Evolutionary conservation across 1,140 invertebrate genomes (phyloP), one percentile per base, ranked within the genome.

Genomic region (Caenorhabditis remanei): DNA sequence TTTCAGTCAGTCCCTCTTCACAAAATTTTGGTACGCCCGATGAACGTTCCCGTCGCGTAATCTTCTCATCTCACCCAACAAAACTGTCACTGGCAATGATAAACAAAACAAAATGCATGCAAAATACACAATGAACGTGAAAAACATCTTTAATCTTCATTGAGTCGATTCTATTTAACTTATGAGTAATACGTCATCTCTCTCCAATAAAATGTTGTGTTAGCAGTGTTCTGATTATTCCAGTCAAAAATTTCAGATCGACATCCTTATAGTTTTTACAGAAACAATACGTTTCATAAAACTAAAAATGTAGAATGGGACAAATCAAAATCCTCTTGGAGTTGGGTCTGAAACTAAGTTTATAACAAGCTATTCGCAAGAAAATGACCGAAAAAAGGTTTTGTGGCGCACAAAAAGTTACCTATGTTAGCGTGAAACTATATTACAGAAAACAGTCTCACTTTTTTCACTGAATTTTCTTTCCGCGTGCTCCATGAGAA

Each of bases 111-210:
- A 21, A 21, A 8, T 67, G 63, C 63, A 14, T 32, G 40, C 43
- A 79, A 79, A 79, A 50, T 40, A 79, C 43, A 46, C 65, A 48
- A 46, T 71, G 16, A 71, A 79, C 46, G 41, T 50, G n/a, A 32
- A 50, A 50, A 79, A 79, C 46, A 50, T 19, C 71, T 53, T 7
- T 13, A 46, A 5, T 53, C 46, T 79, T 79, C 65, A 46, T 79
- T 53, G 46, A 50, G 46, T 79, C 71, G 1, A 48, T 79, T 79
- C 46, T 53, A 79, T 50, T 79, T 79, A 79, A 24, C 9, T 50
- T 79, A 79, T 79, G 71, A 79, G 71, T 50, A 79, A 79, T 79
- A 79, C 71, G 71, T 79, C 71, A 79, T 79, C 71, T 53, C 67
- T 46, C 46, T 53, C 43, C 43, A 79, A 79, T 79, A 79, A 79